Evolutionary conservation across 2,888 invertebrate species (phyloP).

Genomic region (Fissipunctia ypsillon): DNA sequence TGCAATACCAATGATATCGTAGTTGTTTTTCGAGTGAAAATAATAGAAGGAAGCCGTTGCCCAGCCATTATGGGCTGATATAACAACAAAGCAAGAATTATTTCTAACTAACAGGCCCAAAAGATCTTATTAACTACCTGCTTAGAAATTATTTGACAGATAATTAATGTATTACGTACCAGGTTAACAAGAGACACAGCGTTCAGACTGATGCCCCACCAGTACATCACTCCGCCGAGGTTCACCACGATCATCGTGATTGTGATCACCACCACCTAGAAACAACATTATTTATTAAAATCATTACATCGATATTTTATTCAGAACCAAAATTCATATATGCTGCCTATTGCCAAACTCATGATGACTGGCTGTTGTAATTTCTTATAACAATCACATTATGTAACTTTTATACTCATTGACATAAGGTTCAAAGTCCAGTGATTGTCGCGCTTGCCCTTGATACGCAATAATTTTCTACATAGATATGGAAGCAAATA

Average conservation of each 20-base stretch:
- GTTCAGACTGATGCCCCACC: constrained; percentile 98
- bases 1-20: too few relatives aligned
- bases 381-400: not conserved
- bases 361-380: not conserved
- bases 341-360: not conserved
- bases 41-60: too few relatives aligned
- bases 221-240: constrained; percentile 98
- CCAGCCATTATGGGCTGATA: too few relatives aligned
- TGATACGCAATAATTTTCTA: not conserved
- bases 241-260: constrained; percentile 98
- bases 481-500: not conserved
- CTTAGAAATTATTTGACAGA: not conserved
- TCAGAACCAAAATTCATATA: not conserved
- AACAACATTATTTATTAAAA: constrained; percentile 19
- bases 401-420: not conserved
- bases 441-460: too few relatives aligned
- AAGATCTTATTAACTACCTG: too few relatives aligned
- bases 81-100: too few relatives aligned
- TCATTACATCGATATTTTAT: not conserved
- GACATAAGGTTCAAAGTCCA: not conserved
- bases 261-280: constrained; percentile 95
- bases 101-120: too few relatives aligned
- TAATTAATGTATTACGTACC: constrained; percentile 84
- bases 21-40: too few relatives aligned
- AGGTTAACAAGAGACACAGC: constrained; percentile 99